A percentile compares a stretch with the other conserved stretches of the same genome.
Evolutionary conservation across 1,140 invertebrate species (phyloP).

Genomic region (Cryptotermes secundus): DNA sequence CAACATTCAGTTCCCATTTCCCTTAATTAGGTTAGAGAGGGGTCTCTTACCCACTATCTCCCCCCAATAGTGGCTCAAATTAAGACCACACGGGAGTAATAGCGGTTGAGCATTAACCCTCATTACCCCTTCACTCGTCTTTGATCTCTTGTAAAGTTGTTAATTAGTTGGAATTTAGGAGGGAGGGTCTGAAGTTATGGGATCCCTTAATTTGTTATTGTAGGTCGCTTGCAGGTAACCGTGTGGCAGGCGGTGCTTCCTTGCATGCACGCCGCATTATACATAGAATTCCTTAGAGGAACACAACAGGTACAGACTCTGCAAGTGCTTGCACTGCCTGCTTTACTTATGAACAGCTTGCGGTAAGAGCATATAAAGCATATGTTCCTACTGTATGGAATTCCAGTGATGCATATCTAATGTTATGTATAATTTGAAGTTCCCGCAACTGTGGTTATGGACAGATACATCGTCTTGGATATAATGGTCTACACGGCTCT

Average conservation of each 20-base stretch:
- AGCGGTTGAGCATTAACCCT: background rate
- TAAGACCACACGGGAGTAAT: constrained; percentile 14
- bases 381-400: too few species aligned
- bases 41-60: background rate
- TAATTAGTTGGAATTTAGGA: constrained; percentile 13
- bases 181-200: background rate
- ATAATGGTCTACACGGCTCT: too few species aligned
- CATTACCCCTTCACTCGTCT: constrained; percentile 8
- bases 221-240: background rate
- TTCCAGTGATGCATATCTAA: too few species aligned
- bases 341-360: background rate
- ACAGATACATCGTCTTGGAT: too few species aligned
- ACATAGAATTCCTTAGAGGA: background rate
- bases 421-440: too few species aligned
- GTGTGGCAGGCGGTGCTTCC: background rate
- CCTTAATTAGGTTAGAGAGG: background rate
- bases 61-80: background rate
- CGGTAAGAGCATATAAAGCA: too few species aligned
- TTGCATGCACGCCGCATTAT: background rate
- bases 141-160: constrained; percentile 13
- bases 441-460: too few species aligned
- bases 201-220: constrained; percentile 7
- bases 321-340: background rate
- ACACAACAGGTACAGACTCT: background rate
- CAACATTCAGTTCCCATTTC: background rate